Conservation (phyloP, 1,140 invertebrate genomes). For the Scaptodrosophila lebanonensis region DNA sequence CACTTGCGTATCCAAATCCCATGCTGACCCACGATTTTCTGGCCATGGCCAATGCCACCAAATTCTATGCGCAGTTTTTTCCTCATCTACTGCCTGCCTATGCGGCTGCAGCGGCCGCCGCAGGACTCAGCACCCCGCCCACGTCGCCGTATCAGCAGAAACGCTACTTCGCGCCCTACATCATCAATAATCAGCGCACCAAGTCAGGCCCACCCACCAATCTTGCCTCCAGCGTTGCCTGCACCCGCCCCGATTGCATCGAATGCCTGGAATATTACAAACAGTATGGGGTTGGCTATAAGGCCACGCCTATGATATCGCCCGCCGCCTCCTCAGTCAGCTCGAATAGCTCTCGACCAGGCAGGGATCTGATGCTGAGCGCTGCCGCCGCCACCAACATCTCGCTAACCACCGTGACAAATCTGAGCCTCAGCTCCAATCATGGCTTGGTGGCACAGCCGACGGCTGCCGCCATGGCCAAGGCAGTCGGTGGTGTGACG, state of each 20-base stretch:
- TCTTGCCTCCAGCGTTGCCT: slow-evolving; percentile 20
- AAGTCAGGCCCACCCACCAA: slow-evolving; percentile 1
- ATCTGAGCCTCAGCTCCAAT: slow-evolving; percentile 45
- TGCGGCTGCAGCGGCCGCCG: slow-evolving; percentile 54
- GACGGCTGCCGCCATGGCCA: slow-evolving; percentile 4
- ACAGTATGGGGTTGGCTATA: slow-evolving; percentile 35
- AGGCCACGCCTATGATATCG: slow-evolving; percentile 47
- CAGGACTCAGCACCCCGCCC: slow-evolving; percentile 48
- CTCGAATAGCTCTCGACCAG: slow-evolving; percentile 36
- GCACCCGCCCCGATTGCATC: slow-evolving; percentile 47
- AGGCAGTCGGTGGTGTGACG: background rate
- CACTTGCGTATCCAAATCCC: slow-evolving; percentile 20
- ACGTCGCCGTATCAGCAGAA: slow-evolving; percentile 62
- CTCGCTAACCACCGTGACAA: slow-evolving; percentile 60
- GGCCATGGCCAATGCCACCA: slow-evolving; percentile 70
- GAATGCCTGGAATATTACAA: slow-evolving; percentile 65
- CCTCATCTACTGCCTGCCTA: slow-evolving; percentile 61
- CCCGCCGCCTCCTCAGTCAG: slow-evolving; percentile 58
- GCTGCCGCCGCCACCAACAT: slow-evolving; percentile 38
- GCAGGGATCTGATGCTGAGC: slow-evolving; percentile 21
- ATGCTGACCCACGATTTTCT: slow-evolving; percentile 57
- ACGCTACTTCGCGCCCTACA: slow-evolving; percentile 67
- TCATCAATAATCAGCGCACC: slow-evolving; percentile 45
- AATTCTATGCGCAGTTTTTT: slow-evolving; percentile 73
- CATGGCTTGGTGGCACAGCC: slow-evolving; percentile 1